Base-by-base conservation (phyloP, 2,113 vertebrate genomes). In the Mirounga angustirostris region DNA sequence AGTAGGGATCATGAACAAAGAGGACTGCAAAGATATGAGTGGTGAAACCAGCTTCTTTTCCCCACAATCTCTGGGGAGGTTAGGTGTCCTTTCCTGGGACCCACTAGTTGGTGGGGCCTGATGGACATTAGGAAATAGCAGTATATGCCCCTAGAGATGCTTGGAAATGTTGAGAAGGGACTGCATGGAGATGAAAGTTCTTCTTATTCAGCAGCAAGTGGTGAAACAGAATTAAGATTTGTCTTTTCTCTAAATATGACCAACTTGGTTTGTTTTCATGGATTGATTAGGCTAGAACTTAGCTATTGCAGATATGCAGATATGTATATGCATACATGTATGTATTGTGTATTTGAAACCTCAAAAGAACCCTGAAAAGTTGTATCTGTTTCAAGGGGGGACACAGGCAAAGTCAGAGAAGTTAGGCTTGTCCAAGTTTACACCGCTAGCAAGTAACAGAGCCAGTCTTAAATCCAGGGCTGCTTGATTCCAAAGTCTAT, bases 1-100 rank as follows among this genome's bases (percentile, higher is more conserved):
- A 54, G 26, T 5, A 4, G 26, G 16, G 65, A 36, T 54, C 33
- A 14, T 1, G 12, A 58, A 56, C 26, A 36, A 22, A 65, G 16
- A 8, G 46, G 40, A 7, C 71, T 19, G 4, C n/a, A n/a, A 21
- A 33, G 52, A 56, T 0, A 2, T 0, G 12, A 26, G 19, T n/a
- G 30, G 18, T 14, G 22, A 74, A 16, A 56, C 30, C n/a, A 46
- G 11, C 80, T 36, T 26, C 46, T 56, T 43, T 36, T 18, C 7
- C 9, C 63, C 26, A 12, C 56, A 30, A 0, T 40, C 26, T 73
- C 73, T 58, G 16, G 7, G 61, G 50, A 50, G 40, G 2, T 46
- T 14, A n/a, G 59, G 15, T 12, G 8, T 61, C 76, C 67, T 74
- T 28, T 15, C 33, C 5, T 30, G 61, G 28, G 46, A 28, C 33